A percentile compares a stretch with the other conserved stretches of the same genome.
phyloP scores from a whole-genome alignment of 2,797 vertebrate species.

The Chaunax sp. region DNA sequence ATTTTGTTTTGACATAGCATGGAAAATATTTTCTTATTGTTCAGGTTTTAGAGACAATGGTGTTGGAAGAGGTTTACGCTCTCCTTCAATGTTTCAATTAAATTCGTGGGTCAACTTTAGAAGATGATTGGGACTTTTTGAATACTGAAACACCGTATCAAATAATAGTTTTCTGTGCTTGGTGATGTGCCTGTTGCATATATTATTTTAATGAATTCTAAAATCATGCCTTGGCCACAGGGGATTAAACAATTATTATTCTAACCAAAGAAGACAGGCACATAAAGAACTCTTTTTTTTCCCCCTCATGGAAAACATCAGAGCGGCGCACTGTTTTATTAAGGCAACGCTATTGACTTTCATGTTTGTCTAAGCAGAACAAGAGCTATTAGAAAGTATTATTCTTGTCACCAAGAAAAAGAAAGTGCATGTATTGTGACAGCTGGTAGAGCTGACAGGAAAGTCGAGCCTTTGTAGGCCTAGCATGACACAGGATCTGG shows the following conservation, averaged over 20 bases:
- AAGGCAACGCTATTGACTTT: slow-evolving; percentile 45
- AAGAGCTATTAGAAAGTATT: slow-evolving; percentile 39
- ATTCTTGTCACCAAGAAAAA: slow-evolving; percentile 36
- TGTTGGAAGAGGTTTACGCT: no score
- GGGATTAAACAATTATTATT: slow-evolving; percentile 37
- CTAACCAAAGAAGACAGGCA: slow-evolving; percentile 22
- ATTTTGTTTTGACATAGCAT: no score
- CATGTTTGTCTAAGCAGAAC: slow-evolving; percentile 54
- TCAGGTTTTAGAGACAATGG: no score
- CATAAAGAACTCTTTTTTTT: slow-evolving; percentile 13
- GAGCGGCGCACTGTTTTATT: slow-evolving; percentile 20
- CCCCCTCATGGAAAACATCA: slow-evolving; percentile 38
- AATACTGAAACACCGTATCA: neutral
- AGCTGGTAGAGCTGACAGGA: slow-evolving; percentile 64
- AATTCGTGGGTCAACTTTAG: no score
- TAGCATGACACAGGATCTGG: slow-evolving; percentile 68
- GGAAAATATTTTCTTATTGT: no score
- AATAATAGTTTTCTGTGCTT: neutral
- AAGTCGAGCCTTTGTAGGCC: slow-evolving; percentile 47
- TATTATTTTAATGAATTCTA: slow-evolving; percentile 20
- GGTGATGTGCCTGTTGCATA: slow-evolving; percentile 5
- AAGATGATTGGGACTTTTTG: no score
- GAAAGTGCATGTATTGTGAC: slow-evolving; percentile 46
- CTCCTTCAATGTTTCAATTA: no score
- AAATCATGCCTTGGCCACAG: slow-evolving; percentile 5